Evolutionary conservation across 2,888 invertebrate genomes (phyloP).

Genomic region (Caenorhabditis imperialis): DNA sequence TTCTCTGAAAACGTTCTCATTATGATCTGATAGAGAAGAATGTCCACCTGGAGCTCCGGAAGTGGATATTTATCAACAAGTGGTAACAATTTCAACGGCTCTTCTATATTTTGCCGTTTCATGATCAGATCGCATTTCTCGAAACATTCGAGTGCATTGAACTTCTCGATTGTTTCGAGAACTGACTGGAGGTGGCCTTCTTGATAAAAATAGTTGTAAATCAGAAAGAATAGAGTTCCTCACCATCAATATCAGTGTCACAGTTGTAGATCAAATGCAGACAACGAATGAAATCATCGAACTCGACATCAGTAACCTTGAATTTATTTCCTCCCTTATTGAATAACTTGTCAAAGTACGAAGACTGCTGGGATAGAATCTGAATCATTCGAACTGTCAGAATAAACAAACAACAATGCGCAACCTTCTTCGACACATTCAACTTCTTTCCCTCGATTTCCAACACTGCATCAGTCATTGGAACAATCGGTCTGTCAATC

Average conservation of each 20-base stretch:
- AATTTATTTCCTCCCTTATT: not conserved
- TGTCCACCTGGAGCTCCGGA: not conserved
- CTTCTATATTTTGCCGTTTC: not conserved
- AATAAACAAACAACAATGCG: too few relatives aligned
- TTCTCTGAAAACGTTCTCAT: too few relatives aligned
- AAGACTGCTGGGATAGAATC: not conserved
- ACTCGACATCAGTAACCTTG: not conserved
- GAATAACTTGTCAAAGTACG: not conserved
- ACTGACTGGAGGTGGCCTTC: not conserved
- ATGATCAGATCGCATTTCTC: not conserved
- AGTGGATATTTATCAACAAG: not conserved
- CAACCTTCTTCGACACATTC: not conserved
- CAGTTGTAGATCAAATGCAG: not conserved
- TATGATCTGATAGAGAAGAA: too few relatives aligned
- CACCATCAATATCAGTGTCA: not conserved
- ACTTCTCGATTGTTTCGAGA: not conserved
- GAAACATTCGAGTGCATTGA: not conserved
- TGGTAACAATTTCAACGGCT: not conserved
- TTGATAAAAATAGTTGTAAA: too few relatives aligned
- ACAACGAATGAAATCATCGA: not conserved
- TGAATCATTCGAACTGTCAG: not conserved
- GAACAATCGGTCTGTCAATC: not conserved
- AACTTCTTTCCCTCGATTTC: not conserved
- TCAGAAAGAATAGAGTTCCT: too few relatives aligned
- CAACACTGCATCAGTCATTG: not conserved